These are phyloP conservation scores for Ricordea florida DNA, from an alignment of 92 coral and sea anemone species.

Conservation along the genomic window DNA sequence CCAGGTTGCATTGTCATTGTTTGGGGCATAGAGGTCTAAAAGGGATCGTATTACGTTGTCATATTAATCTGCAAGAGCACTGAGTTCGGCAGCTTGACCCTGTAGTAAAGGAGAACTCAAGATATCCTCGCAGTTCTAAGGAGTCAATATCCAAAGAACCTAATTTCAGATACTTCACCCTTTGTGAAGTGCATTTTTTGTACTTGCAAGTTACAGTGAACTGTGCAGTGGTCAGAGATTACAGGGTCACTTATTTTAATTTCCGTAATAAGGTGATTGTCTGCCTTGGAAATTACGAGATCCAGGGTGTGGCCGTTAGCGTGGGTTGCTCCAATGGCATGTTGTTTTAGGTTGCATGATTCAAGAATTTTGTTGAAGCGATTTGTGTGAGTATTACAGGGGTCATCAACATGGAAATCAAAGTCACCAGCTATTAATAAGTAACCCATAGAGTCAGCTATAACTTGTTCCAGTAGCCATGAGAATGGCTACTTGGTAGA, in stretches of 20 bases:
- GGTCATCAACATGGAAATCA: background rate
- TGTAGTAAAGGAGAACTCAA: background rate
- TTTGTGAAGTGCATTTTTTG: too few relatives aligned
- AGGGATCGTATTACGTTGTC: constrained; percentile 6
- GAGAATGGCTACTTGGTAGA: too few relatives aligned
- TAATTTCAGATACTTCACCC: too few relatives aligned
- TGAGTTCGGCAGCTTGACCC: background rate
- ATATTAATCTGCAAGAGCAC: constrained; percentile 1
- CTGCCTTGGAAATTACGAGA: too few relatives aligned
- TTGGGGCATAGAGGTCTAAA: constrained; percentile 3
- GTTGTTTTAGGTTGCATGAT: constrained; percentile 12
- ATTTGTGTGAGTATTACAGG: too few relatives aligned
- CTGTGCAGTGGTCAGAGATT: too few relatives aligned
- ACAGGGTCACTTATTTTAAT: too few relatives aligned
- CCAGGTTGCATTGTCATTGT: constrained; percentile 3
- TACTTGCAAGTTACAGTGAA: too few relatives aligned
- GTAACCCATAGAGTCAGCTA: background rate
- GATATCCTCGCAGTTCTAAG: too few relatives aligned
- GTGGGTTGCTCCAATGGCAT: constrained; percentile 7
- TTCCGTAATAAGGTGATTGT: too few relatives aligned
- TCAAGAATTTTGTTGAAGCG: background rate
- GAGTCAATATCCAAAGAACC: too few relatives aligned
- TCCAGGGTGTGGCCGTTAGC: constrained; percentile 2
- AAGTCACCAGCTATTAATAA: background rate
- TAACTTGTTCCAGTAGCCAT: background rate